A percentile compares a stretch with the other conserved stretches of the same genome.
These are phyloP conservation scores for Dexiosoma caninum DNA, from an alignment of 2,888 invertebrate species.

Conservation along the genomic window DNA sequence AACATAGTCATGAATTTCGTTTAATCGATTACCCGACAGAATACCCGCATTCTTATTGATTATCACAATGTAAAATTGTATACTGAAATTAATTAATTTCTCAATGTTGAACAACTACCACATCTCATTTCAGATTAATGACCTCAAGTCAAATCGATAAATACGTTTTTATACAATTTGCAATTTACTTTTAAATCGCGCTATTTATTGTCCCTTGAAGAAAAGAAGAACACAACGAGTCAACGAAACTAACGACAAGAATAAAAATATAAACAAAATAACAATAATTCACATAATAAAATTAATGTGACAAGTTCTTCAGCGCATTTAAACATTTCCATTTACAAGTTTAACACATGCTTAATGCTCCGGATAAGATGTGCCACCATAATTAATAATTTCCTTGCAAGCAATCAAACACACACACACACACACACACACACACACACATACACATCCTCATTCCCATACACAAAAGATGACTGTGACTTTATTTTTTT, in stretches of 20 bases:
- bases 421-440: not conserved
- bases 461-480: not conserved
- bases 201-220: constrained; percentile 22
- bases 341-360: constrained; percentile 65
- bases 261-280: constrained; percentile 26
- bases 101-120: not conserved
- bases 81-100: not conserved
- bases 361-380: constrained; percentile 65
- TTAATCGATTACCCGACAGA: too few relatives aligned
- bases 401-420: constrained; percentile 47
- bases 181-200: constrained; percentile 4
- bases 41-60: too few relatives aligned
- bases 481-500: not conserved
- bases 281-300: constrained; percentile 65
- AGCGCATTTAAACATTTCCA: constrained; percentile 67
- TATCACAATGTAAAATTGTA: too few relatives aligned
- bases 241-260: constrained; percentile 3
- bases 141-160: not conserved
- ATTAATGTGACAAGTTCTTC: constrained; percentile 68
- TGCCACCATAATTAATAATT: constrained; percentile 68
- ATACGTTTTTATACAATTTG: constrained; percentile 7
- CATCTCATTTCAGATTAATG: not conserved
- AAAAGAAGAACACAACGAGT: not conserved
- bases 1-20: too few relatives aligned
- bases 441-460: not conserved